Base-by-base conservation (phyloP, 2,797 vertebrate genomes). In the Sebastes diaconus region DNA sequence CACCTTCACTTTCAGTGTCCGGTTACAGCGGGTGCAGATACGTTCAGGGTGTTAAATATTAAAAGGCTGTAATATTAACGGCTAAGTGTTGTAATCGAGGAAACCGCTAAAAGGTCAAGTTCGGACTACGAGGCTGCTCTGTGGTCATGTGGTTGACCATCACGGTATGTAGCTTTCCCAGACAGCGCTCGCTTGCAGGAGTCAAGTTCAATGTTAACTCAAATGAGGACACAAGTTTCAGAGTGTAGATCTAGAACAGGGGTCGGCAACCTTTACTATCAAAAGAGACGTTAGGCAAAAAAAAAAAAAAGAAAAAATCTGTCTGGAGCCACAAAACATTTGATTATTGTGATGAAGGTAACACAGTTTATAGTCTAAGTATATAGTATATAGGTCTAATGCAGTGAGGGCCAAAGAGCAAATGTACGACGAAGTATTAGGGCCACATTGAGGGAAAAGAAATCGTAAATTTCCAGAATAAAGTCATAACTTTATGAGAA, bases 51-150 rank as follows among this genome's bases (percentile, higher is more conserved):
- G 86, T 94, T 90, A 93, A 94, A 93, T 94, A 94, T 94, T 95
- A 89, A 94, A 94, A 75, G 90, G 78, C 83, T 87, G 92, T 90
- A 92, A 88, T 85, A 81, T 86, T 90, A 94, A 92, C 85, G 34
- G 80, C 58, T 14, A 79, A 60, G 84, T 84, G 88, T 87, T 90
- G 89, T 92, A 85, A 87, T 86, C 16, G 54, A 86, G 87, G 82
- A 83, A 90, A 91, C 86, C 20, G 67, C 52, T 77, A 77, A 86
- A 77, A 89, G 90, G 90, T 94, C 90, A 93, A 80, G 91, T 89
- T 91, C n/a, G 12, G 73, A 84, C 73, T 67, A 75, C 50, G 63
- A 42, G 52, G 63, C 69, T 52, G 85, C 58, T 34, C 80, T 4
- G 74, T 67, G 81, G 70, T 69, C 77, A 50, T 67, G 83, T 61